Base-by-base conservation (phyloP, 1,140 invertebrate species). In the Hyles vespertilio region DNA sequence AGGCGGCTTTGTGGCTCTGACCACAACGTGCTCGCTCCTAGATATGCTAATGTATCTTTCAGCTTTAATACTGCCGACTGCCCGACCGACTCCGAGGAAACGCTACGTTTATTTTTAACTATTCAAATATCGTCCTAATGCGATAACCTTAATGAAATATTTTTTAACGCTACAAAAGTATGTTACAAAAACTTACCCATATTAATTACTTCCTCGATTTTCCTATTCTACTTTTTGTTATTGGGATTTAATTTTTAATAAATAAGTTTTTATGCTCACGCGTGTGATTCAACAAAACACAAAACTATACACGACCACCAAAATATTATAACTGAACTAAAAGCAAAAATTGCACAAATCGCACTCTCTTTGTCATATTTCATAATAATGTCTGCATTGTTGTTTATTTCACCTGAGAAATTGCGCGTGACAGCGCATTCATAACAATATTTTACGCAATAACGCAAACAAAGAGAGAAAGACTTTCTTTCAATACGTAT, bases 391-490 rank as follows among this genome's bases (percentile, higher is more conserved):
- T 58, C 34, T 47, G 46, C 54, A 59, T 58, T 60, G 64, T 57
- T 52, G 66, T 77, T 57, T 53, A 67, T 77, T 67, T 86, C 77
- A 84, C 83, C 83, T 86, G 80, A 63, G 65, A 70, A 74, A 77
- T 67, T 72, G 59, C 56, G 44, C 61, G 55, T 77, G 72, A 82
- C 80, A 80, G 75, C 81, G 77, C 72, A 69, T 68, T 75, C 72
- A 84, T 82, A 79, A 83, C 70, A 70, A 82, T 82, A 69, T 78
- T 81, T 81, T 77, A 68, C 68, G 59, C 69, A 72, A 78, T 67
- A 63, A 62, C 55, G 43, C 63, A 65, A 67, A 81, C 73, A 84
- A 86, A 67, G 50, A 69, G 76, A 61, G 82, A 89, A 89, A 89
- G 84, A 80, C 85, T 89, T 87, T 87, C 85, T 84, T 86, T 65